These are phyloP conservation scores for Cairina moschata DNA, from an alignment of 2,113 vertebrate species.

Conservation along the genomic window DNA sequence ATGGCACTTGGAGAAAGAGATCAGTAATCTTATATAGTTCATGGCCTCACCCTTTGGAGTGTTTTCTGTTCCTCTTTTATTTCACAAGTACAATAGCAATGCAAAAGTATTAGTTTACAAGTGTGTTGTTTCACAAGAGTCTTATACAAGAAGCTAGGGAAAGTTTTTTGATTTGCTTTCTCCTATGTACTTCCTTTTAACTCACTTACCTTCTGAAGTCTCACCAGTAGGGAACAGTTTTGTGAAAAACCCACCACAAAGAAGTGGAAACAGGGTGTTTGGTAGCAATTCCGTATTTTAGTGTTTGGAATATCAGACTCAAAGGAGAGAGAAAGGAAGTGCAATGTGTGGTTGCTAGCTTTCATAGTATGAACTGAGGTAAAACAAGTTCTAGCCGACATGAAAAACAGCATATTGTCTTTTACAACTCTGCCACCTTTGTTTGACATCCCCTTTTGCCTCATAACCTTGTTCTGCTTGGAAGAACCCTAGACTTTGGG, in stretches of 20 bases:
- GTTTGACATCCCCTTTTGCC: not conserved
- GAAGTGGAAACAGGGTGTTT: not conserved
- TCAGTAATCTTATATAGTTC: not conserved
- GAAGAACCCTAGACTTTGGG: not conserved
- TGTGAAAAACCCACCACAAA: not conserved
- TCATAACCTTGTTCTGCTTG: not conserved
- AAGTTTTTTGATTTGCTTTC: not conserved
- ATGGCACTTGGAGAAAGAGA: not conserved
- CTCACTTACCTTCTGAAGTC: not conserved
- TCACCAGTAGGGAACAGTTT: not conserved
- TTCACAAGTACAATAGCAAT: not conserved
- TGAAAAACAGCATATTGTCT: not conserved
- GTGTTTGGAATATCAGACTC: not conserved
- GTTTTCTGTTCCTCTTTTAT: not conserved
- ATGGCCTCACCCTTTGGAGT: not conserved
- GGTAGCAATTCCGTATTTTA: not conserved
- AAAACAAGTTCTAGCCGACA: not conserved
- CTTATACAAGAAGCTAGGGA: not conserved
- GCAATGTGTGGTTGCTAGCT: not conserved
- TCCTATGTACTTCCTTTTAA: not conserved
- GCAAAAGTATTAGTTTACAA: not conserved
- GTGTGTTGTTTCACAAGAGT: not conserved
- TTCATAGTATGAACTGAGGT: not conserved
- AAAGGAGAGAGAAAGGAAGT: not conserved
- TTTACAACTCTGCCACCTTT: not conserved